Evolutionary conservation across 1,140 invertebrate genomes (phyloP), one percentile per base, ranked within the genome.

Genomic region (Drosophila cardini): DNA sequence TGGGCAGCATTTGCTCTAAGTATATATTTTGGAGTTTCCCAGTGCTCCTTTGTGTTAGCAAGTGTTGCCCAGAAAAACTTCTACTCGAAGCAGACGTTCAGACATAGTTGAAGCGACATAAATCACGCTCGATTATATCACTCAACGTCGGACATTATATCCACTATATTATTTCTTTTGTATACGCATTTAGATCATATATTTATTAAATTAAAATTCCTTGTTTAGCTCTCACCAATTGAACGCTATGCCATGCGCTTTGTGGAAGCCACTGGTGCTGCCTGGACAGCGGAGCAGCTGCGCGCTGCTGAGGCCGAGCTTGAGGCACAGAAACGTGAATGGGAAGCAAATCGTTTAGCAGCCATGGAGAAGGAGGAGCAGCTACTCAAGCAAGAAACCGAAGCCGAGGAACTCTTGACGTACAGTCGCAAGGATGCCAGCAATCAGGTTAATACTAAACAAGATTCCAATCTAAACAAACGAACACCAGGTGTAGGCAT

Each of bases 221-320:
- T 0, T 1, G 4, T 53, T 16, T 34, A 99, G 98, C 92, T 99
- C 26, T 96, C 96, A 26, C 96, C 97, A 0, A 95, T 99, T 57
- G 98, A 99, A 93, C 94, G 96, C 55, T 99, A 98, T 93, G 98
- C 98, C 15, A 97, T 99, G 94, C 94, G 95, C 16, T 96, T 98
- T 80, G 95, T 99, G 65, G 98, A 99, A 93, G 94, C 95, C 57
- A 95, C 95, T 10, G 97, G 98, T 91, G 97, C 97, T 13, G 96
- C 96, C 4, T 96, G 96, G 92, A 95, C 95, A 26, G 95, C 96
- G 2, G 97, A 98, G 78, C 96, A 97, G 76, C 86, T 98, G 10
- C 96, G 97, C 18, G 96, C 96, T 9, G 98, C 97, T 8, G 97
- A 98, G 91, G 96, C 97, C 13, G 96, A 99, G 92, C 95, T 98